phyloP scores from a whole-genome alignment of 1,140 invertebrate species.

The Drosophila miranda region DNA sequence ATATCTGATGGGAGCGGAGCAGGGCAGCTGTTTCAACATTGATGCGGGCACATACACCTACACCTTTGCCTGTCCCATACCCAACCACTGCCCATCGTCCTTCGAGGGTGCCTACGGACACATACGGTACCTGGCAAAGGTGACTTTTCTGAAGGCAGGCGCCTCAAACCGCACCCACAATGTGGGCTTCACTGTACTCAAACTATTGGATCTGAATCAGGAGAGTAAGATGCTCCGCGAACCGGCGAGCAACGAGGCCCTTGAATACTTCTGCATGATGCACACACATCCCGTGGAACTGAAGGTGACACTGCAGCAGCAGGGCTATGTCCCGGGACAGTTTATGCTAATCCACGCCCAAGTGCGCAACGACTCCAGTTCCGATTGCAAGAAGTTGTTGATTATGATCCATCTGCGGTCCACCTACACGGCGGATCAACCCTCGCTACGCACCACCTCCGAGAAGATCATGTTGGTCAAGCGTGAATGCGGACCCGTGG shows the following conservation, averaged over 20 bases:
- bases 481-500: constrained; percentile 62
- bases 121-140: constrained; percentile 77
- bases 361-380: constrained; percentile 82
- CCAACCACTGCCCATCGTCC: constrained; percentile 83
- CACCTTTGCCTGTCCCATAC: constrained; percentile 85
- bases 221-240: constrained; percentile 60
- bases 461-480: constrained; percentile 75
- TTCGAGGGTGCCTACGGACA: constrained; percentile 77
- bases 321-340: constrained; percentile 79
- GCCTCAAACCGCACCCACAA: constrained; percentile 75
- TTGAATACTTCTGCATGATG: constrained; percentile 73
- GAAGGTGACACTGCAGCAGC: constrained; percentile 68
- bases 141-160: constrained; percentile 62
- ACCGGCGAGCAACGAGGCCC: constrained; percentile 61
- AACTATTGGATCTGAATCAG: constrained; percentile 69
- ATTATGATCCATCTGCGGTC: constrained; percentile 82
- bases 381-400: constrained; percentile 83
- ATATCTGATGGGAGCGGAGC: constrained; percentile 70
- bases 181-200: constrained; percentile 76
- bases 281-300: constrained; percentile 60
- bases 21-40: constrained; percentile 81
- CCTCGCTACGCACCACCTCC: constrained; percentile 78
- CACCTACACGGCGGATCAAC: constrained; percentile 83
- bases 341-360: constrained; percentile 68
- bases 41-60: constrained; percentile 84